These are phyloP conservation scores for Actinostola sp. DNA, from an alignment of 92 coral and sea anemone genomes.

Conservation along the genomic window DNA sequence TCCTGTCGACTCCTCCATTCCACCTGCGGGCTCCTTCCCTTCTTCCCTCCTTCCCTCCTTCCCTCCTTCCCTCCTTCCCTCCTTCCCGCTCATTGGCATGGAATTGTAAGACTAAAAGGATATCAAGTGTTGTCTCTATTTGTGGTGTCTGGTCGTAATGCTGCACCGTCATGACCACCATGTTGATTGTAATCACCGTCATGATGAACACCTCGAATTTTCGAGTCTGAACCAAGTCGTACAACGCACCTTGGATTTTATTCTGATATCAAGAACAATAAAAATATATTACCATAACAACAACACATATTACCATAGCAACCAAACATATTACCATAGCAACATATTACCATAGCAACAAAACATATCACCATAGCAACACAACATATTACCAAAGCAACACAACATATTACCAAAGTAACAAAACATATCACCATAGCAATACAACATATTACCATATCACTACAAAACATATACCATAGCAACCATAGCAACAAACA, in stretches of 20 bases:
- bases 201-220: constrained; percentile 86
- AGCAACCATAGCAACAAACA: too few relatives aligned
- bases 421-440: too few relatives aligned
- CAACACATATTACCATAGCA: too few relatives aligned
- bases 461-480: too few relatives aligned
- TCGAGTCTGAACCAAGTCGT: constrained; percentile 76
- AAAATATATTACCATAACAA: not conserved
- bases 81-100: not conserved
- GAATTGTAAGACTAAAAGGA: constrained; percentile 56
- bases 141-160: constrained; percentile 74
- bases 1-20: not conserved
- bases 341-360: too few relatives aligned
- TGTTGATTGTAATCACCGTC: constrained; percentile 72
- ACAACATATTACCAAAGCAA: too few relatives aligned
- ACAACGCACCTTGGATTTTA: constrained; percentile 64
- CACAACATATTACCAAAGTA: too few relatives aligned
- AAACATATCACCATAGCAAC: too few relatives aligned
- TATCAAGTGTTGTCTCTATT: constrained; percentile 79
- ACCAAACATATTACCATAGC: too few relatives aligned
- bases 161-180: constrained; percentile 90
- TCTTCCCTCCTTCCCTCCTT: not conserved
- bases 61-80: not conserved
- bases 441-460: too few relatives aligned
- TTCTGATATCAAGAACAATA: constrained; percentile 51
- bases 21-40: not conserved